A percentile compares a stretch with the other conserved stretches of the same genome.
phyloP scores from a whole-genome alignment of 1,140 invertebrate genomes.

The Lasaia peninsularis region DNA sequence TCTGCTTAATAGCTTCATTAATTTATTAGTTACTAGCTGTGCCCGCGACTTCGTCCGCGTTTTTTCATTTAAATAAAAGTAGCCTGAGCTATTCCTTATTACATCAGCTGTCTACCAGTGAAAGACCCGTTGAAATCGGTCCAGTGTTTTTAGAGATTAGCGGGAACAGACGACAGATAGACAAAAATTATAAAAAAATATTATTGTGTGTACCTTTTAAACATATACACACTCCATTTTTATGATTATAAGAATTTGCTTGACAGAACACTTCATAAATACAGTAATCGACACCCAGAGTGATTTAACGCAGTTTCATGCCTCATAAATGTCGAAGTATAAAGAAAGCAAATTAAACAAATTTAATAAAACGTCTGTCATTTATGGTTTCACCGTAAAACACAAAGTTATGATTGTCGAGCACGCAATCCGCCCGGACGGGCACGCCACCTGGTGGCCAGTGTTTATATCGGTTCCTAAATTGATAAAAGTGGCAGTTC shows the following conservation, averaged over 20 bases:
- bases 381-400: conserved; percentile 6
- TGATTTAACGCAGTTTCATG: background rate
- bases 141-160: no score
- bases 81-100: no score
- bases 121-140: no score
- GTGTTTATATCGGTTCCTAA: background rate
- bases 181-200: no score
- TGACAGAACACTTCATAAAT: background rate
- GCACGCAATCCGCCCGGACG: background rate
- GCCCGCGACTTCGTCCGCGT: no score
- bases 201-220: no score
- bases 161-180: no score
- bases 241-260: background rate
- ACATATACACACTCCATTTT: background rate
- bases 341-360: conserved; percentile 5
- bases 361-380: conserved; percentile 6
- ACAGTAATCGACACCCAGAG: background rate
- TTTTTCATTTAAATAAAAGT: no score
- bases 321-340: background rate
- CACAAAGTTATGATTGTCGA: background rate
- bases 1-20: no score
- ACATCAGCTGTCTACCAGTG: no score
- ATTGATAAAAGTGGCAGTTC: no score
- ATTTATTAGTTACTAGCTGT: no score
- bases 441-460: background rate